These are phyloP conservation scores for Micoletzkya japonica DNA, from an alignment of 2,888 invertebrate species.

Conservation along the genomic window DNA sequence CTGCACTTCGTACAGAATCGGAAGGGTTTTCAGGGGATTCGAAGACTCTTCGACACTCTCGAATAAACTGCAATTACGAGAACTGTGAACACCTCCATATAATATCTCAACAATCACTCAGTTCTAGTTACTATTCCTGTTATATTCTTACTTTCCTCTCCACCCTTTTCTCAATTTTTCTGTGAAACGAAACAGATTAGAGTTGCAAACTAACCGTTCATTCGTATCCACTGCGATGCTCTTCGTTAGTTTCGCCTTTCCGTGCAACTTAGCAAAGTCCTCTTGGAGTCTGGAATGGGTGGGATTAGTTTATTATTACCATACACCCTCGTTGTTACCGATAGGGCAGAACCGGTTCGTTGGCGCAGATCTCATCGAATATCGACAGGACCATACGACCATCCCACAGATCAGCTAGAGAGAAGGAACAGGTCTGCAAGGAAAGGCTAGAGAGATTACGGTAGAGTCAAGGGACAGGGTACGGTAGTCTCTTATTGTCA, in stretches of 20 bases:
- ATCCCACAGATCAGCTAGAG: slow-evolving; percentile 58
- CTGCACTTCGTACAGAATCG: slow-evolving; percentile 45
- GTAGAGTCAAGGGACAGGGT: neutral
- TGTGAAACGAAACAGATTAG: neutral
- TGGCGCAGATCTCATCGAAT: slow-evolving; percentile 43
- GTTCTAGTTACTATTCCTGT: neutral
- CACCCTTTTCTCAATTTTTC: too few relatives aligned
- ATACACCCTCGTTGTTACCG: neutral
- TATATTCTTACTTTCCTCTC: neutral
- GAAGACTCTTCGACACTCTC: slow-evolving; percentile 12
- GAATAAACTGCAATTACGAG: slow-evolving; percentile 19
- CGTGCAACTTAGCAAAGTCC: slow-evolving; percentile 54
- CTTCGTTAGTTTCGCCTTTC: slow-evolving; percentile 46
- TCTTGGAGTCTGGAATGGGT: slow-evolving; percentile 58
- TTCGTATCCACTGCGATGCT: slow-evolving; percentile 54
- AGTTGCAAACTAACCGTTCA: slow-evolving; percentile 36
- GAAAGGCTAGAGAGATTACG: neutral
- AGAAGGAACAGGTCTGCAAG: slow-evolving; percentile 32
- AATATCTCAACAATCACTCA: neutral
- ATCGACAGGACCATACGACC: slow-evolving; percentile 57
- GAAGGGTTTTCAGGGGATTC: slow-evolving; percentile 39
- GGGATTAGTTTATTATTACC: neutral
- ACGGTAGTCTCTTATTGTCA: neutral
- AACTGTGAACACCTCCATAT: too few relatives aligned
- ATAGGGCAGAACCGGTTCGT: slow-evolving; percentile 32